phyloP scores from a whole-genome alignment of 2,113 vertebrate species.

The Zootoca vivipara region DNA sequence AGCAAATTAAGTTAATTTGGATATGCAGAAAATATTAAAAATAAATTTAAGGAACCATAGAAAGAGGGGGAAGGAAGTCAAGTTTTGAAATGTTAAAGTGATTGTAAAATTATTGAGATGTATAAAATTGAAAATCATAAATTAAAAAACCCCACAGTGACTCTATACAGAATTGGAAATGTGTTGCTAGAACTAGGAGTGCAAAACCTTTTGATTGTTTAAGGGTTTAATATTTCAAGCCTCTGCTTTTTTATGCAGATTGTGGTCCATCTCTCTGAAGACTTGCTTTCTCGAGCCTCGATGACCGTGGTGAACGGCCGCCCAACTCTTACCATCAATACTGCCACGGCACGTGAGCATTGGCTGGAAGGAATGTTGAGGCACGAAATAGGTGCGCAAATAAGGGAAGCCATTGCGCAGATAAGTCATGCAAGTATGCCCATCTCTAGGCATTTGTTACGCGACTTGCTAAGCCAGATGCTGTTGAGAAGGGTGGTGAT shows the following conservation, averaged over 20 bases:
- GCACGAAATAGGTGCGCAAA: slow-evolving; percentile 88
- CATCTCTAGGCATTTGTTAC: not conserved
- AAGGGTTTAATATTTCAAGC: not conserved
- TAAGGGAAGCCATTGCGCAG: not conserved
- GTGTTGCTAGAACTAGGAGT: rapidly evolving
- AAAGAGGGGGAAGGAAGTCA: too few relatives aligned
- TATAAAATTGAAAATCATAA: too few relatives aligned
- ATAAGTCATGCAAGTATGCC: not conserved
- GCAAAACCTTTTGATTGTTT: not conserved
- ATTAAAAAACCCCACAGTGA: too few relatives aligned
- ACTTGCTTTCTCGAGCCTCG: slow-evolving; percentile 94
- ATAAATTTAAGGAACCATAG: too few relatives aligned
- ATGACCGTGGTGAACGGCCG: slow-evolving; percentile 93
- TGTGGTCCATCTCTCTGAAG: slow-evolving; percentile 90
- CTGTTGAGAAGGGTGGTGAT: not conserved
- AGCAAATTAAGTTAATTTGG: too few relatives aligned
- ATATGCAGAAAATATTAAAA: too few relatives aligned
- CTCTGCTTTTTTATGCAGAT: slow-evolving; percentile 77
- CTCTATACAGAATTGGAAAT: not conserved
- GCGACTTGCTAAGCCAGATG: not conserved
- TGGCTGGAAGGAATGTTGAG: slow-evolving; percentile 96
- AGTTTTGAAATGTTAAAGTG: too few relatives aligned
- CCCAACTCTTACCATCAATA: slow-evolving; percentile 91
- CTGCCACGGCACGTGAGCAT: slow-evolving; percentile 86
- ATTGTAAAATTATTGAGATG: too few relatives aligned